Conservation (phyloP, 1,140 invertebrate genomes). For the Diorhabda sublineata region DNA sequence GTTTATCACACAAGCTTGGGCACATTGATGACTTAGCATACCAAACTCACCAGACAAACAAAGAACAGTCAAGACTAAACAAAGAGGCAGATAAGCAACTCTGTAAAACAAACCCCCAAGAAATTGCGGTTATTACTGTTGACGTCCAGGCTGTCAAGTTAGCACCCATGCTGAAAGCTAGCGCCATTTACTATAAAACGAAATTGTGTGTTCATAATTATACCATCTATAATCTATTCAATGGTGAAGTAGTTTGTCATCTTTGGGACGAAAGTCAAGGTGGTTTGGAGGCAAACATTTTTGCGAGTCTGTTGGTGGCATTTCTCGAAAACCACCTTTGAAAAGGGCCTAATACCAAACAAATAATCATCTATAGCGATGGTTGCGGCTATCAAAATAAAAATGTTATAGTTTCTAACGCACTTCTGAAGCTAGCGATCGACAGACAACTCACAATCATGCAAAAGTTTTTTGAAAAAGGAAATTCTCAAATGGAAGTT, state of each 20-base stretch:
- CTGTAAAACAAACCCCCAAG: too few relatives aligned
- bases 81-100: too few relatives aligned
- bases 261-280: too few relatives aligned
- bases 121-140: too few relatives aligned
- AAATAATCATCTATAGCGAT: constrained; percentile 16
- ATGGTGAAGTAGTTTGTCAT: neutral
- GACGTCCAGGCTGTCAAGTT: constrained; percentile 33
- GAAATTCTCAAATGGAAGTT: constrained; percentile 46
- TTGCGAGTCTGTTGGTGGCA: too few relatives aligned
- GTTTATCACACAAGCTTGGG: too few relatives aligned
- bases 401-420: constrained; percentile 42
- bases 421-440: constrained; percentile 36
- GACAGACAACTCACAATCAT: constrained; percentile 38
- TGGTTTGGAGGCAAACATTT: too few relatives aligned
- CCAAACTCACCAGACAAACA: too few relatives aligned
- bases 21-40: too few relatives aligned
- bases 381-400: constrained; percentile 38
- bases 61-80: too few relatives aligned
- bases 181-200: constrained; percentile 44
- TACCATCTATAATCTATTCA: constrained; percentile 37
- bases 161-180: constrained; percentile 38
- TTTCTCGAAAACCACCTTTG: too few relatives aligned
- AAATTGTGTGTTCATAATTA: constrained; percentile 45
- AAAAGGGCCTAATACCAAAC: neutral
- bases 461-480: constrained; percentile 47